Percentiles rank a stretch among this genome's conserved stretches.
Conservation (phyloP, 2,888 invertebrate species). For the Cheilosia pagana region DNA sequence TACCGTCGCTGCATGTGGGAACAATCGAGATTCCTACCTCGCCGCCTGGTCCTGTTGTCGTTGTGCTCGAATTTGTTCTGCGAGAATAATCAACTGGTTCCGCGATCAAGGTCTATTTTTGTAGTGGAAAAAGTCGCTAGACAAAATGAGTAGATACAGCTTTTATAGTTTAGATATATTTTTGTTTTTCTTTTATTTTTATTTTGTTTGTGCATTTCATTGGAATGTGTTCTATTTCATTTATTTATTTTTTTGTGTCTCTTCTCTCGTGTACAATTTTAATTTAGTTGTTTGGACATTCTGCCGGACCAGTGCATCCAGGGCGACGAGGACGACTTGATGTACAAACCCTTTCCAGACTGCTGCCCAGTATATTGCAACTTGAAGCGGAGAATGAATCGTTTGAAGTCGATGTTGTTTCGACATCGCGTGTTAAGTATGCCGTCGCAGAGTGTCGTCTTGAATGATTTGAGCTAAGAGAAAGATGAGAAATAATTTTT, state of each 20-base stretch:
- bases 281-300: constrained; percentile 81
- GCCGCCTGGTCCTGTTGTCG: constrained; percentile 81
- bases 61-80: constrained; percentile 82
- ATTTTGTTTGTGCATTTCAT: constrained; percentile 29
- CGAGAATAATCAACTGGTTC: constrained; percentile 81
- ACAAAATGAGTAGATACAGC: constrained; percentile 81
- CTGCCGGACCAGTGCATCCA: constrained; percentile 82
- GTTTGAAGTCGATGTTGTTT: constrained; percentile 81
- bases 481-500: not conserved
- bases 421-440: constrained; percentile 79
- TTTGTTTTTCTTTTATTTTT: no score
- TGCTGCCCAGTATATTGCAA: constrained; percentile 83
- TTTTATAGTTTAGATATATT: no score
- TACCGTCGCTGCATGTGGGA: constrained; percentile 83
- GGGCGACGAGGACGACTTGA: constrained; percentile 82
- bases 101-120: constrained; percentile 83
- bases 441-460: constrained; percentile 63
- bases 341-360: constrained; percentile 82
- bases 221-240: constrained; percentile 38
- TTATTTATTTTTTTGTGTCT: constrained; percentile 26
- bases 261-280: constrained; percentile 16
- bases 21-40: constrained; percentile 81
- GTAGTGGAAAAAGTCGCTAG: constrained; percentile 83
- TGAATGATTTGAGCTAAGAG: constrained; percentile 57
- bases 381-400: constrained; percentile 81